phyloP scores from a whole-genome alignment of 2,888 invertebrate species.

The Synanthedon myopaeformis region DNA sequence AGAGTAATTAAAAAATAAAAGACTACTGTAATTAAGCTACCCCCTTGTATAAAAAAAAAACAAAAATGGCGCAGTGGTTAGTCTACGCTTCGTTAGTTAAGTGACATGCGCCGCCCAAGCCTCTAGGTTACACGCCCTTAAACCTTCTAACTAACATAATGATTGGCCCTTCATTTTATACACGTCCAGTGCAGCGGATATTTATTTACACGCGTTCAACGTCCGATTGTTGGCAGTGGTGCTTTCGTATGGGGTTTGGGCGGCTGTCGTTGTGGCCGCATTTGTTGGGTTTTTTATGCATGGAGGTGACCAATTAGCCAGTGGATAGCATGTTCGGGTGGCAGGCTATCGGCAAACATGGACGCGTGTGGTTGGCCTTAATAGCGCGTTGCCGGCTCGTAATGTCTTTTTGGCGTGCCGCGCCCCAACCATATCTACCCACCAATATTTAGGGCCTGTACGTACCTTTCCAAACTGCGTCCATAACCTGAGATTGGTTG shows the following conservation, averaged over 20 bases:
- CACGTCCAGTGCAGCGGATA: neutral
- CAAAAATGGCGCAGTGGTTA: conserved; percentile 49
- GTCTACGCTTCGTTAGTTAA: conserved; percentile 47
- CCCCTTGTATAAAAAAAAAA: conserved; percentile 33
- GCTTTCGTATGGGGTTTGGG: conserved; percentile 29
- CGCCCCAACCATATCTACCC: conserved; percentile 53
- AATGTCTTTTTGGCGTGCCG: conserved; percentile 66
- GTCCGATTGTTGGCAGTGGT: neutral
- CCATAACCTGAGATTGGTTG: conserved; percentile 55
- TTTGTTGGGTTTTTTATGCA: conserved; percentile 57
- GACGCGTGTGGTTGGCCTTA: conserved; percentile 61
- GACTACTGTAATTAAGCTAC: conserved; percentile 18
- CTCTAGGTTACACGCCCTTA: conserved; percentile 49
- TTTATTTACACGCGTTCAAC: conserved; percentile 22
- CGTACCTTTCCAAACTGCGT: conserved; percentile 48
- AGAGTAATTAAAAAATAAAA: conserved; percentile 4
- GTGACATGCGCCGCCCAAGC: conserved; percentile 51
- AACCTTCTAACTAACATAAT: conserved; percentile 30
- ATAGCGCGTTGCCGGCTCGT: conserved; percentile 54
- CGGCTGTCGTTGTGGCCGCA: conserved; percentile 29
- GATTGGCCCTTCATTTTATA: conserved; percentile 28
- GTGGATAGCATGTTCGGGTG: conserved; percentile 56
- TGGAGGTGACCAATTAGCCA: conserved; percentile 60
- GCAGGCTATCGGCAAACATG: conserved; percentile 45
- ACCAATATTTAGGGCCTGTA: conserved; percentile 51